Base-by-base conservation (phyloP, 2,113 vertebrate species). In the Larimichthys polyactis region DNA sequence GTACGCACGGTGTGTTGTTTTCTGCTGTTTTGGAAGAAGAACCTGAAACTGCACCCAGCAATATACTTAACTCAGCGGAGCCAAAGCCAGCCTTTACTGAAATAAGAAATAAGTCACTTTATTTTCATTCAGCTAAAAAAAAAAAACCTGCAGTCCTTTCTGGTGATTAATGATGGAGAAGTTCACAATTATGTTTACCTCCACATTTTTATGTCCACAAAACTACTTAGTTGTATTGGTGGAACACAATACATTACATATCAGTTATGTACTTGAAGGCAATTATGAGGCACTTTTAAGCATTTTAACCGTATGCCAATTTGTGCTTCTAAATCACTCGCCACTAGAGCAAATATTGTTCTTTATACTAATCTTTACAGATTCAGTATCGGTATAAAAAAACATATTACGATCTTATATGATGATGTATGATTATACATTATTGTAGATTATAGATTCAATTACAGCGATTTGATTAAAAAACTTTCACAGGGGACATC, bases 221-320 rank as follows among this genome's bases (percentile, higher is more conserved):
- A 46, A 54, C 15, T 46, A 7, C 52, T 46, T 22, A 43, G 54
- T 58, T 59, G 16, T 59, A 15, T 59, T 71, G 22, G 40, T 71
- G 52, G 11, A 40, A 16, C 54, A 43, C 32, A 55, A 51, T 57
- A 14, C 11, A 55, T 44, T 71, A 27, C 27, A 27, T 43, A 19
- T 55, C 52, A 55, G 15, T 40, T 54, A 40, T 32, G 66, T 68
- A 11, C 27, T 32, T 14, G 0, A 55, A 12, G 24, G 27, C 12
- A 71, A 71, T 57, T 24, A 57, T 44, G 32, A 27, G 15, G 14
- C 52, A 70, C 68, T 52, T 54, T 54, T 54, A 36, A 36, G 36
- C 36, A 40, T 8, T 22, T 62, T 7, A 74, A 40, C 20, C 36
- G 16, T 8, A 32, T 62, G 10, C 11, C n/a, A 40, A 3, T 36